Evolutionary conservation across 2,113 vertebrate genomes (phyloP).

Genomic region (Microcebus murinus): DNA sequence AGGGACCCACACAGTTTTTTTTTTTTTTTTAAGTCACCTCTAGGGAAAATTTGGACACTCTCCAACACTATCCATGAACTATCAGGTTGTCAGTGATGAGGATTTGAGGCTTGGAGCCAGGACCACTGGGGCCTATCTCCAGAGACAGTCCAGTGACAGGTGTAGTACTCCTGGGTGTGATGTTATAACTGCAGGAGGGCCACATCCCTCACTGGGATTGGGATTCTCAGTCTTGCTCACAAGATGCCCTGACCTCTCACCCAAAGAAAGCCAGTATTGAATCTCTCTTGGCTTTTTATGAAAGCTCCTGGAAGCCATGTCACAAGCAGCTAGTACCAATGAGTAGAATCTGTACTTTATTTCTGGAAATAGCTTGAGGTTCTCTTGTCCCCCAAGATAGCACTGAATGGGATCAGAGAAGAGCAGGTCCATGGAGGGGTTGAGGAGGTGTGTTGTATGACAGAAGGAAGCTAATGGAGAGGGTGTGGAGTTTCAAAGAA

Average conservation of each 20-base stretch:
- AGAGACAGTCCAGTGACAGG: background rate
- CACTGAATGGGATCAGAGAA: background rate
- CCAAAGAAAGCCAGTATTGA: background rate
- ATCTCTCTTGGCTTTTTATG: background rate
- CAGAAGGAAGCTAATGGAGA: background rate
- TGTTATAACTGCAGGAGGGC: background rate
- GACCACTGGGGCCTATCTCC: background rate
- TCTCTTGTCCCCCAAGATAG: background rate
- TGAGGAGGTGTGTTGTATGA: background rate
- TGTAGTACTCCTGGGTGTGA: background rate
- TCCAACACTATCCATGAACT: background rate
- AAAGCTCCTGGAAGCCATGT: background rate
- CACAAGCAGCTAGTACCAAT: background rate
- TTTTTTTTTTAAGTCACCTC: background rate
- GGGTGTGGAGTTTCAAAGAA: background rate
- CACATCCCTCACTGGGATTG: background rate
- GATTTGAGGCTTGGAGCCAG: background rate
- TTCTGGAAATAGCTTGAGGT: background rate
- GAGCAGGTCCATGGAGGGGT: background rate
- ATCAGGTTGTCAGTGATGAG: background rate
- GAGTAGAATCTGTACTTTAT: background rate
- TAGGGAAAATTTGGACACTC: background rate
- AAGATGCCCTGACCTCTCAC: background rate
- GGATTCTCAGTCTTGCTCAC: background rate
- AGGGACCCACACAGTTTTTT: background rate